These are phyloP conservation scores for Ceyx melanurus DNA, from an alignment of 2,113 vertebrate species.

Conservation along the genomic window DNA sequence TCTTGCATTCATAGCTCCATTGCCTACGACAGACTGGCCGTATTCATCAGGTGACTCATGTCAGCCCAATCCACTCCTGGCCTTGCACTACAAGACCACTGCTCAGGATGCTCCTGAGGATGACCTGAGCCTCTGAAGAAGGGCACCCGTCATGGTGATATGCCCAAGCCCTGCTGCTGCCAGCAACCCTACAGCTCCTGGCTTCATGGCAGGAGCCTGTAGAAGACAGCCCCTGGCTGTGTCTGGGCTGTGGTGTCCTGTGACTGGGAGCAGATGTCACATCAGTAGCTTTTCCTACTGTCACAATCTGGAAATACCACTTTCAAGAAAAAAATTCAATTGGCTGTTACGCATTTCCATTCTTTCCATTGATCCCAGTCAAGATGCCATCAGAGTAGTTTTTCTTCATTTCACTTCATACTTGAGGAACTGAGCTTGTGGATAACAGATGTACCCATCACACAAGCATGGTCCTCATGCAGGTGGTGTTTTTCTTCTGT, in stretches of 20 bases:
- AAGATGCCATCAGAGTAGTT: neutral
- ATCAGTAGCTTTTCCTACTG: neutral
- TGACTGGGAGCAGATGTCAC: neutral
- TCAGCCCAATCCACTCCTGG: neutral
- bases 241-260: neutral
- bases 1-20: neutral
- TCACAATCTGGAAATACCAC: neutral
- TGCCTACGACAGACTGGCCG: fast-evolving
- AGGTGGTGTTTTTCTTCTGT: neutral
- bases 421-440: neutral
- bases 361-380: neutral
- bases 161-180: neutral
- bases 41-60: neutral
- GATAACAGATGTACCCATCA: neutral
- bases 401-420: neutral
- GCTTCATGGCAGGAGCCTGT: neutral
- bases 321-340: neutral
- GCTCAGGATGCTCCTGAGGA: neutral
- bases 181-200: neutral
- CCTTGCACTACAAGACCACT: neutral
- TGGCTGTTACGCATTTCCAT: neutral
- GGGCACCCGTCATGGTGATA: fast-evolving
- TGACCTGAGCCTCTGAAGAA: neutral
- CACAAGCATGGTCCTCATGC: neutral
- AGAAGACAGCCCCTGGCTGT: fast-evolving